Base-by-base conservation (phyloP, 2,113 vertebrate species). In the Cathartes aura region DNA sequence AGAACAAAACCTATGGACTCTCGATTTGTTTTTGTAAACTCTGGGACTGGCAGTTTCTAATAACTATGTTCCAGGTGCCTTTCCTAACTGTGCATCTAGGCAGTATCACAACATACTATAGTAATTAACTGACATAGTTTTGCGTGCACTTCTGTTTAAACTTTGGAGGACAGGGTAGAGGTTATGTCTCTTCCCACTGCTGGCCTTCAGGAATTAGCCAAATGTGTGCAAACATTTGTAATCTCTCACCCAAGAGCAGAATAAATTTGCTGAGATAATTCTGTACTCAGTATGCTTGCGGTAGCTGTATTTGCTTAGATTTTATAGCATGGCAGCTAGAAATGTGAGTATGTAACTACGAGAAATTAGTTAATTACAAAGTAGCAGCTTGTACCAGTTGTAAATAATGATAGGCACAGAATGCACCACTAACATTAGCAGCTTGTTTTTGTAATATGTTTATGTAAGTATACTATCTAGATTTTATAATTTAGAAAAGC, bases 161-260 rank as follows among this genome's bases (percentile, higher is more conserved):
- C 36, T 88, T 90, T 88, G 68, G 75, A 92, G 67, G 86, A 64
- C 47, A 27, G 29, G 6, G 23, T 79, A 79, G 79, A 94, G 82
- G 52, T 91, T 68, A 24, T 45, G 16, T 82, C 23, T 86, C 45
- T 80, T 68, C 60, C 86, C 87, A 14, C 42, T 59, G 38, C 58
- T 70, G 52, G 56, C 80, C 27, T 89, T 87, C 82, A 92, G 81
- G 88, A 96, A 66, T 84, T 53, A 67, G 59, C 11, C n/a, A 93
- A 63, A 91, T 76, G 47, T 76, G 63, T 92, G 76, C 85, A 96
- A 97, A 95, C 63, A 60, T 82, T 89, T 93, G 72, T 88, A 75
- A 80, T 82, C 71, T 71, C 56, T 93, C 53, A 36, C 38, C 64
- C 21, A 60, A 82, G 55, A 73, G 85, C 64, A 89, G 75, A 97